Base-by-base conservation (phyloP, 2,888 invertebrate genomes). In the Platycheirus rosarum region DNA sequence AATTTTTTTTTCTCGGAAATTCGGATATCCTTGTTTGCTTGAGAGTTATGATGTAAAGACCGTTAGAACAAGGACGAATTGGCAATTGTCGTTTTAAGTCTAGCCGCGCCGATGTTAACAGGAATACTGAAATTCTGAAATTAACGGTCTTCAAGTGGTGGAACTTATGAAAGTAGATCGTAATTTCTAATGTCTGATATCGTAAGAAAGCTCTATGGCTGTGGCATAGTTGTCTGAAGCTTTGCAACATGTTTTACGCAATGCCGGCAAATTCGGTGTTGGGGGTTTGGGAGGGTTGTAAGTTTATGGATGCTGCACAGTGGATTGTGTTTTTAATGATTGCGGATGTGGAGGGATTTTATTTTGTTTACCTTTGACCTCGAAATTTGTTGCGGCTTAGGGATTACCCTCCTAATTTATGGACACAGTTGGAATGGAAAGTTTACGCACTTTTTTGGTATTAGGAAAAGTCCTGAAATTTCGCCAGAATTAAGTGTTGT, bases 111-210 rank as follows among this genome's bases (percentile, higher is more conserved):
- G 55, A 55, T 51, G 66, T 66, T 75, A 51, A 65, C 49, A 63
- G 74, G 69, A 70, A 53, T 57, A 80, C 80, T 75, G 70, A 62
- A 49, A 62, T 49, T 70, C 80, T 75, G 70, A 62, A 49, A 62
- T 49, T 70, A 57, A 75, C 62, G 62, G 78, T 68, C 53, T 26
- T 42, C 69, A 57, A 48, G 18, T 65, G 63, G 48, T 40, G 9
- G 46, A 44, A 49, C 63, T 69, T 63, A 49, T 29, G 40, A 29
- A 35, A 55, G 9, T 3, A 37, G 26, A 69, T 65, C 79, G 69
- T 69, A 74, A 44, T 68, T 69, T 35, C 48, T 18, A 20, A 48
- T 32, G 9, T 42, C 35, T 57, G 23, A 49, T 75, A 80, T 70
- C 80, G 80, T 66, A 60, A 16, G 29, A 75, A 70, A 79, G 79